These are phyloP conservation scores for Synaphobranchus kaupii DNA, from an alignment of 2,797 vertebrate genomes.

Conservation along the genomic window DNA sequence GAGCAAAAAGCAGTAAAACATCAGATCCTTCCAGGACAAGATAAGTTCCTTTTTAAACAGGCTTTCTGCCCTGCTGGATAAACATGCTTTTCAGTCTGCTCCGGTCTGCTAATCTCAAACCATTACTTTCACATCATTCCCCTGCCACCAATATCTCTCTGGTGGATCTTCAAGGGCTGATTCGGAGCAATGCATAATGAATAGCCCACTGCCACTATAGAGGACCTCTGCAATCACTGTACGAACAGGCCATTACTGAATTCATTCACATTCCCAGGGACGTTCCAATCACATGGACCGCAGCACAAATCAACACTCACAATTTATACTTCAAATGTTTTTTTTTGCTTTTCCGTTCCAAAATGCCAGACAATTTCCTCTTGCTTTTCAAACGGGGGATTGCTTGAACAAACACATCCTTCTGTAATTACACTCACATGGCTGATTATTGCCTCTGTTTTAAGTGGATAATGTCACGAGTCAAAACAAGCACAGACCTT, in stretches of 20 bases:
- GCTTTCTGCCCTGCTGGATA: conserved; percentile 55
- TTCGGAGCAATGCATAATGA: conserved; percentile 34
- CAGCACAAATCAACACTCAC: too few species aligned
- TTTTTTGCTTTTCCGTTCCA: neutral
- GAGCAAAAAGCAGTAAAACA: conserved; percentile 67
- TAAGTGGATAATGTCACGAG: neutral
- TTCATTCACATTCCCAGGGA: neutral
- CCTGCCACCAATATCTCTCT: conserved; percentile 30
- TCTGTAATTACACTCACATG: neutral
- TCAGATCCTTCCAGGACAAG: conserved; percentile 60
- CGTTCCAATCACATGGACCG: neutral
- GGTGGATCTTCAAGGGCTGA: conserved; percentile 38
- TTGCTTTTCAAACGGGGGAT: neutral
- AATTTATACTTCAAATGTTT: too few species aligned
- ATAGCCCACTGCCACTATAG: conserved; percentile 6
- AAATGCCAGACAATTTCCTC: neutral
- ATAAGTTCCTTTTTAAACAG: conserved; percentile 51
- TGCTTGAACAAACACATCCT: neutral
- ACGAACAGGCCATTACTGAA: neutral
- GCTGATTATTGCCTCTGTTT: neutral
- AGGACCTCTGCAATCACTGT: neutral
- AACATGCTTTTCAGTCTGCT: conserved; percentile 46
- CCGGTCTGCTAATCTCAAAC: conserved; percentile 39
- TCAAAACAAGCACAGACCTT: neutral
- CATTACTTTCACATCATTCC: conserved; percentile 36